Evolutionary conservation across 1,140 invertebrate species (phyloP).

Genomic region (Drosophila tristis): DNA sequence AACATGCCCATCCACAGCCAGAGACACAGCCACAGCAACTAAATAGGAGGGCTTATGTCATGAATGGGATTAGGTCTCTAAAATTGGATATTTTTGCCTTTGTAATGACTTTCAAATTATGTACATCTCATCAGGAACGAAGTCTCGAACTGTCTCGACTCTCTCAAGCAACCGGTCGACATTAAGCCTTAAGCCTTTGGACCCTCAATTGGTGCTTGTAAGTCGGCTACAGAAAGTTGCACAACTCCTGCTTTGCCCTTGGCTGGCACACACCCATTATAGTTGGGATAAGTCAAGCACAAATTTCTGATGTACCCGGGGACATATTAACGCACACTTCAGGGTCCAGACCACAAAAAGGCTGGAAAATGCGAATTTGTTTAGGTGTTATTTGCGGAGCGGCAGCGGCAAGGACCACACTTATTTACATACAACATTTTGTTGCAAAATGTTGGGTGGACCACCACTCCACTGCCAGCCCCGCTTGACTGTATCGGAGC

Average conservation of each 20-base stretch:
- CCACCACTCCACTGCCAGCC: too few relatives aligned
- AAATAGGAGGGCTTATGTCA: conserved; percentile 48
- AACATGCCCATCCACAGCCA: conserved; percentile 40
- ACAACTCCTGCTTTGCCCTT: background rate
- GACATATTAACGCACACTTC: conserved; percentile 42
- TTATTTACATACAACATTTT: conserved; percentile 41
- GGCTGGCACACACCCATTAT: conserved; percentile 30
- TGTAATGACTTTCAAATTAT: conserved; percentile 61
- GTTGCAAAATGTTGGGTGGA: conserved; percentile 25
- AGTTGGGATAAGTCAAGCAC: conserved; percentile 34
- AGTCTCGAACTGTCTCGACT: background rate
- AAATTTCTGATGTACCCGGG: conserved; percentile 21
- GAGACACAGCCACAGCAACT: conserved; percentile 14
- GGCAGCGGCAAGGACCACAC: conserved; percentile 3
- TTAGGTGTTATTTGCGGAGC: conserved; percentile 45
- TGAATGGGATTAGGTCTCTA: background rate
- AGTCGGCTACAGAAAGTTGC: conserved; percentile 32
- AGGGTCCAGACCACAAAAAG: conserved; percentile 1
- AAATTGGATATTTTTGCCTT: conserved; percentile 29
- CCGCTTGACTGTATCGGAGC: conserved; percentile 10
- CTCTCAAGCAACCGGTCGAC: too few relatives aligned
- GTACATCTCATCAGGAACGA: conserved; percentile 42
- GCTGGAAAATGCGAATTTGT: conserved; percentile 28
- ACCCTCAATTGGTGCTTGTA: conserved; percentile 13
- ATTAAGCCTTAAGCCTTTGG: too few relatives aligned